Evolutionary conservation across 30 jellyfish, hydroid and myxozoan species (phyloP).

Genomic region (Turritopsis dohrnii): DNA sequence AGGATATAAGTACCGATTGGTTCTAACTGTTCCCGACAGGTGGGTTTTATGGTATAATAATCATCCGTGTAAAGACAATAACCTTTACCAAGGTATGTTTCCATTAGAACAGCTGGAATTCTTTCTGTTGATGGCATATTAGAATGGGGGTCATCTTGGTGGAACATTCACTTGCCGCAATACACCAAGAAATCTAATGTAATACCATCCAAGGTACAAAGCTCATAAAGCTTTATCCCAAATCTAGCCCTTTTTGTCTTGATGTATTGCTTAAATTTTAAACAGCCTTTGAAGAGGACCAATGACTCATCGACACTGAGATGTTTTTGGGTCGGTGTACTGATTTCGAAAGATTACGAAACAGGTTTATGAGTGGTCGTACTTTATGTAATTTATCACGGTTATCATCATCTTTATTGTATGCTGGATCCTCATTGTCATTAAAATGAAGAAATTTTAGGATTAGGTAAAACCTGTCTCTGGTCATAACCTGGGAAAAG

Average conservation of each 20-base stretch:
- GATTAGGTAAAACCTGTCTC: no score
- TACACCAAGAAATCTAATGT: conserved; percentile 34
- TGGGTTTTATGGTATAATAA: conserved; percentile 16
- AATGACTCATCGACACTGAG: no score
- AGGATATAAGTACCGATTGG: background rate
- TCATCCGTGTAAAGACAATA: conserved; percentile 31
- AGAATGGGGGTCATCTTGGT: conserved; percentile 2
- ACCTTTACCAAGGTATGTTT: conserved; percentile 3
- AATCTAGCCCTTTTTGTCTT: conserved; percentile 25
- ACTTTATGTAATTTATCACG: no score
- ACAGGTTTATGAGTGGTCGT: no score
- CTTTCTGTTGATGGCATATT: conserved; percentile 23
- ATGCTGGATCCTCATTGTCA: no score
- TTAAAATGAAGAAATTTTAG: no score
- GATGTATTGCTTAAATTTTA: no score
- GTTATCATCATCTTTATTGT: no score
- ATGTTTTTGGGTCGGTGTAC: no score
- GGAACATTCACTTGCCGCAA: conserved; percentile 26
- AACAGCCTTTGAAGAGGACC: no score
- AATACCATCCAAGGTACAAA: conserved; percentile 20
- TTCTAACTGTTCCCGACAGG: conserved; percentile 13
- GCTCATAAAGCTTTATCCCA: conserved; percentile 39
- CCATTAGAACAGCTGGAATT: conserved; percentile 35
- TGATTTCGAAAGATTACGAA: no score
- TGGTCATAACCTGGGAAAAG: no score